phyloP scores from a whole-genome alignment of 2,797 vertebrate genomes.

The Gymnoscopelus braueri region DNA sequence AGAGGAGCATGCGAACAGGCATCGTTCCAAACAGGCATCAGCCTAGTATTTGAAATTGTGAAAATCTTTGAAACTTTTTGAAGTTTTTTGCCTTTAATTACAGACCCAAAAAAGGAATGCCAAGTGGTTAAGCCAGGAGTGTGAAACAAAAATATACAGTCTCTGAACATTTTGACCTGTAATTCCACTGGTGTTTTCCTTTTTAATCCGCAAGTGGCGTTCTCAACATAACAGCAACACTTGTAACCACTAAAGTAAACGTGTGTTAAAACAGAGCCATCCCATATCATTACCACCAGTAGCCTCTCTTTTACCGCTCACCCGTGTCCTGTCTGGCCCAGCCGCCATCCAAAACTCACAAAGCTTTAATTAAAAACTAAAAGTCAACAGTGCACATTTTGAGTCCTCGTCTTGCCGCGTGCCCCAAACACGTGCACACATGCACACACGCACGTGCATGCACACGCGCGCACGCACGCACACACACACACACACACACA shows the following conservation, averaged over 20 bases:
- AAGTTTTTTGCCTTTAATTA: constrained; percentile 40
- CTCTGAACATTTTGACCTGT: constrained; percentile 7
- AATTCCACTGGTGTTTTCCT: constrained; percentile 3
- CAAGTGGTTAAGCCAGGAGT: constrained; percentile 35
- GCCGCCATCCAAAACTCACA: constrained; percentile 48
- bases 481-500: no score
- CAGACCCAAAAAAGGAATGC: constrained; percentile 14
- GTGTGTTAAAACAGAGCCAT: constrained; percentile 27
- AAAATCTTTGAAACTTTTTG: no score
- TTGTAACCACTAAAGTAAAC: constrained; percentile 28
- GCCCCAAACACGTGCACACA: constrained; percentile 15
- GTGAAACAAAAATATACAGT: constrained; percentile 29
- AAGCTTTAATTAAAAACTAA: constrained; percentile 44
- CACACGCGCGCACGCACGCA: background rate
- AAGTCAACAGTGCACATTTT: constrained; percentile 28
- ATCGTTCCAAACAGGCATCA: no score
- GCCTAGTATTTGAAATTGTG: no score
- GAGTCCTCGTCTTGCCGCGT: constrained; percentile 5
- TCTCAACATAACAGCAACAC: constrained; percentile 26
- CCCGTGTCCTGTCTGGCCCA: constrained; percentile 14
- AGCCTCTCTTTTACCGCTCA: constrained; percentile 18
- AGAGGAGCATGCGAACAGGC: no score
- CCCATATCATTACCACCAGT: constrained; percentile 30
- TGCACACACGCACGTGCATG: background rate
- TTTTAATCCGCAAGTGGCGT: constrained; percentile 17